A percentile compares a stretch with the other conserved stretches of the same genome.
These are phyloP conservation scores for Scalopus aquaticus DNA, from an alignment of 2,113 vertebrate genomes.

Conservation along the genomic window DNA sequence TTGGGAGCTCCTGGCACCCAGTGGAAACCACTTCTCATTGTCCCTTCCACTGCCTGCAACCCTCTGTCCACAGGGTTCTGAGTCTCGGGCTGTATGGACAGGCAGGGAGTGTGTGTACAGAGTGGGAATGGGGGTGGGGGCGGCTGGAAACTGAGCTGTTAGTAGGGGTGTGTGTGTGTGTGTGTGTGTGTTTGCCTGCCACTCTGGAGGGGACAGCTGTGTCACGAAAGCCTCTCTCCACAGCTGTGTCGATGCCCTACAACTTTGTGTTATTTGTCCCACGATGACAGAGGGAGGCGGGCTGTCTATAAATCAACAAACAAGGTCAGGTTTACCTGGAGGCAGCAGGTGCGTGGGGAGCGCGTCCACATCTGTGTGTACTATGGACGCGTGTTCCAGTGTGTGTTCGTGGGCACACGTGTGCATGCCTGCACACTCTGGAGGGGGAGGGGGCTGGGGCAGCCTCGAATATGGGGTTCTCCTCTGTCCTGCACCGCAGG, in stretches of 20 bases:
- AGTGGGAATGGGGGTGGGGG: neutral
- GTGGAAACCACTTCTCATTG: neutral
- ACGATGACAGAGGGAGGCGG: neutral
- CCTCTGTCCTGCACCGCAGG: too few species aligned
- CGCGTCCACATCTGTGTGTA: neutral
- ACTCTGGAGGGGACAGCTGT: too few species aligned
- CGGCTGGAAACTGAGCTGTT: neutral
- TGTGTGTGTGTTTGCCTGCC: neutral
- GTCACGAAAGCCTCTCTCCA: neutral
- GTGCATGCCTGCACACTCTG: fast-evolving
- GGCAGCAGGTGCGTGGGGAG: neutral
- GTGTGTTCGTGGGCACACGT: neutral
- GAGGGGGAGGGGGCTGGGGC: neutral
- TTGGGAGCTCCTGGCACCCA: neutral
- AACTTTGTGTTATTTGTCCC: too few species aligned
- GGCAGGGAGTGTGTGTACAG: neutral
- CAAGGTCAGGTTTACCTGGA: neutral
- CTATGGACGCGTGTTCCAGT: neutral
- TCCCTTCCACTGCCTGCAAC: neutral
- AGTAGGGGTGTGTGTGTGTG: too few species aligned
- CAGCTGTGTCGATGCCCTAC: neutral
- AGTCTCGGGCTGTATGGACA: neutral
- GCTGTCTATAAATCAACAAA: neutral
- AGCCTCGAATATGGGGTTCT: neutral
- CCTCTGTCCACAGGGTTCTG: neutral